Evolutionary conservation across 1,140 invertebrate species (phyloP).

Genomic region (Polypedilum vanderplanki): DNA sequence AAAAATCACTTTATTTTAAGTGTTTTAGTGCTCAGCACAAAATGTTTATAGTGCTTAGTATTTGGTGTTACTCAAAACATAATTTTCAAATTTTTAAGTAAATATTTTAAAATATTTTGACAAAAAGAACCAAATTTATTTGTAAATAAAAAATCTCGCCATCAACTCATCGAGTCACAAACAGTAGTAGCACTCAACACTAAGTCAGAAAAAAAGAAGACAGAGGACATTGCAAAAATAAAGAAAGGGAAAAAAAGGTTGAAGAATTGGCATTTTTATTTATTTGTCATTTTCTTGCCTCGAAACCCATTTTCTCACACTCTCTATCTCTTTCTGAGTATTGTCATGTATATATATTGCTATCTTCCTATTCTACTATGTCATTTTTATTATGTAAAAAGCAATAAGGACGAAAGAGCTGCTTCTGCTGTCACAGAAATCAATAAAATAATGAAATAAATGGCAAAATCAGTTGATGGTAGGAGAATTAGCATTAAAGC

Average conservation of each 20-base stretch:
- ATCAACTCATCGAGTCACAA: no score
- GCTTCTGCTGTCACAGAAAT: slow-evolving; percentile 4
- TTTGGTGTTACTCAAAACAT: no score
- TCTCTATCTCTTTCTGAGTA: no score
- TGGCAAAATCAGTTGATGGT: neutral
- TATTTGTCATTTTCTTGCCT: slow-evolving; percentile 13
- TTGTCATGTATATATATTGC: neutral
- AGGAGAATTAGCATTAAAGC: neutral
- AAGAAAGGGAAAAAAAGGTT: neutral
- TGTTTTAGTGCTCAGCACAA: no score
- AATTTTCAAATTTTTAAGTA: no score
- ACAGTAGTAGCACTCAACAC: no score
- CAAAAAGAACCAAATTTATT: no score
- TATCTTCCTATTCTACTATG: neutral
- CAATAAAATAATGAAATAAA: slow-evolving; percentile 20
- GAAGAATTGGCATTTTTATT: slow-evolving; percentile 14
- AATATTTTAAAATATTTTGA: no score
- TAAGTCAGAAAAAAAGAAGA: neutral
- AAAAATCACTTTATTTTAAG: no score
- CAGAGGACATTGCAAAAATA: neutral
- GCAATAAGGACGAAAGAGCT: neutral
- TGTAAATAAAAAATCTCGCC: no score
- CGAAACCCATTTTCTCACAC: neutral
- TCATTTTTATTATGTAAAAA: neutral
- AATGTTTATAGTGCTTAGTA: no score